phyloP scores from a whole-genome alignment of 2,888 invertebrate species.

The Andrena fulva region DNA sequence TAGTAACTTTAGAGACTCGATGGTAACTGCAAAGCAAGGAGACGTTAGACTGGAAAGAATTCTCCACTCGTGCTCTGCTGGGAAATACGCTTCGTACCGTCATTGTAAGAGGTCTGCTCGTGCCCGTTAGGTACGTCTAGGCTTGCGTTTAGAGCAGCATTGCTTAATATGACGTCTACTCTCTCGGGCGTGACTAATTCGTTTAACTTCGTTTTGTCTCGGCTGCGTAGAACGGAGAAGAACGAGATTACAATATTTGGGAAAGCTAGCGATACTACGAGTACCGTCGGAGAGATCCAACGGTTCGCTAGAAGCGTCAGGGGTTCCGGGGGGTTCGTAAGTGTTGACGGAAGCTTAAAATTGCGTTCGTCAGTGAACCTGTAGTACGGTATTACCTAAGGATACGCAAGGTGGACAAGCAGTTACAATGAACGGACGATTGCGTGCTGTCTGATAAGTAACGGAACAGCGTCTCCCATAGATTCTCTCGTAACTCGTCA shows the following conservation, averaged over 20 bases:
- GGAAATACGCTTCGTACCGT: conserved; percentile 74
- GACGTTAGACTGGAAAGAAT: neutral
- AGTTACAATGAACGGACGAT: conserved; percentile 85
- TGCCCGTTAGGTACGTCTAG: conserved; percentile 77
- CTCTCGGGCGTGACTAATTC: conserved; percentile 89
- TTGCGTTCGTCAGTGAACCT: neutral
- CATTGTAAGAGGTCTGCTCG: conserved; percentile 83
- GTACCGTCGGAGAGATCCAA: conserved; percentile 1
- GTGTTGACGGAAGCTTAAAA: neutral
- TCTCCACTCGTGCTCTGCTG: neutral
- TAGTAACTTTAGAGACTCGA: conserved; percentile 94
- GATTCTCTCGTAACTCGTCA: conserved; percentile 85
- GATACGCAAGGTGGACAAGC: conserved; percentile 88
- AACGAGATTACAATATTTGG: conserved; percentile 29
- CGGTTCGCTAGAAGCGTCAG: conserved; percentile 20
- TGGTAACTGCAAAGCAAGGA: conserved; percentile 84
- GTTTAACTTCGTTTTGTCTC: conserved; percentile 91
- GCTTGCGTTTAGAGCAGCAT: conserved; percentile 87
- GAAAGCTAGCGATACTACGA: neutral
- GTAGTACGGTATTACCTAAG: conserved; percentile 86
- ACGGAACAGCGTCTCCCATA: conserved; percentile 88
- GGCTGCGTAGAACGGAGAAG: conserved; percentile 86
- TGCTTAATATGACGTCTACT: conserved; percentile 89
- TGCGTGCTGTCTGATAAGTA: conserved; percentile 86
- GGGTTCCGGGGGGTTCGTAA: neutral